A percentile compares a stretch with the other conserved stretches of the same genome.
phyloP scores from a whole-genome alignment of 2,113 vertebrate genomes.

The Apeltes quadracus region DNA sequence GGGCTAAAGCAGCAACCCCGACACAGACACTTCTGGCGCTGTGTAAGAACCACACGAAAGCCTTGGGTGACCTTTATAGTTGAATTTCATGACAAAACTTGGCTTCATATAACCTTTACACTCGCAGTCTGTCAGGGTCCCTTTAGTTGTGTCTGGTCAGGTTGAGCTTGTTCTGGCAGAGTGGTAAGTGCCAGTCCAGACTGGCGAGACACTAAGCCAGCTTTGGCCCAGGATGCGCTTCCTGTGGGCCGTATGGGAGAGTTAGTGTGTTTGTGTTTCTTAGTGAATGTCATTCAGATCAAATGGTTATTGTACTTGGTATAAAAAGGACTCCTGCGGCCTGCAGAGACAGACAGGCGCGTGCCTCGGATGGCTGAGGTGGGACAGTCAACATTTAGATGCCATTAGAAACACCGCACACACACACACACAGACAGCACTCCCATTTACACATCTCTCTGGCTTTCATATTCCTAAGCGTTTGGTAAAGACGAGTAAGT shows the following conservation, averaged over 20 bases:
- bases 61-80: slow-evolving; percentile 6
- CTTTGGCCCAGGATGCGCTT: slow-evolving; percentile 37
- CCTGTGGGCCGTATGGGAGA: slow-evolving; percentile 27
- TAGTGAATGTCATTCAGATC: slow-evolving; percentile 27
- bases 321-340: slow-evolving; percentile 49
- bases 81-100: slow-evolving; percentile 30
- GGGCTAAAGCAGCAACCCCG: not conserved
- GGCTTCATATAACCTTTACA: slow-evolving; percentile 12
- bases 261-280: slow-evolving; percentile 12
- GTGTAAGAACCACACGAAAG: not conserved
- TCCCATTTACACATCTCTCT: slow-evolving; percentile 39
- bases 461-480: slow-evolving; percentile 46
- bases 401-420: slow-evolving; percentile 30
- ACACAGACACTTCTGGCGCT: slow-evolving; percentile 1
- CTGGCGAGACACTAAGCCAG: slow-evolving; percentile 49
- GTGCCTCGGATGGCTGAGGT: slow-evolving; percentile 58
- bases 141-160: slow-evolving; percentile 51
- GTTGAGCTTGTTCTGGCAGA: slow-evolving; percentile 46
- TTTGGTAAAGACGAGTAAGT: slow-evolving; percentile 49
- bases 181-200: slow-evolving; percentile 40
- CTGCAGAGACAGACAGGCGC: slow-evolving; percentile 46
- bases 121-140: slow-evolving; percentile 17
- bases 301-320: slow-evolving; percentile 49
- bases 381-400: slow-evolving; percentile 48
- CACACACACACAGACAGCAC: not conserved